Evolutionary conservation across 2,888 invertebrate species (phyloP).

Genomic region (Melieria crassipennis): DNA sequence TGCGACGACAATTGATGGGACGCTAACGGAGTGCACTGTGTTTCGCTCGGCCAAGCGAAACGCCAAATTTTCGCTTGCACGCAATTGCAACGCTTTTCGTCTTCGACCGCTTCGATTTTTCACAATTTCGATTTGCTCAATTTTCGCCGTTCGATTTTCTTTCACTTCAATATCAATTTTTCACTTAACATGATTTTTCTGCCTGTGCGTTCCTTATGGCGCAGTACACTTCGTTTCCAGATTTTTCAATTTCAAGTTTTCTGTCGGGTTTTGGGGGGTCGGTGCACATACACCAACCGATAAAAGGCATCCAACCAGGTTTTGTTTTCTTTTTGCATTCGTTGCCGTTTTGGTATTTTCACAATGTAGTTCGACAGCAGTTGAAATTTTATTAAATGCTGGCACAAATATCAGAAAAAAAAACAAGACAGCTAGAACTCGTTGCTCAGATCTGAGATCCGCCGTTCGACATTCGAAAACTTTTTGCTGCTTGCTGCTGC

Average conservation of each 20-base stretch:
- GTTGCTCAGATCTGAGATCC: too few relatives aligned
- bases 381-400: too few relatives aligned
- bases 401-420: too few relatives aligned
- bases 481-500: too few relatives aligned
- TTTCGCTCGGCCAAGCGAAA: background rate
- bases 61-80: constrained; percentile 10
- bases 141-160: constrained; percentile 21
- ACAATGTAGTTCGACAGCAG: too few relatives aligned
- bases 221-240: constrained; percentile 28
- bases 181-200: constrained; percentile 20
- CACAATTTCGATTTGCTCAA: constrained; percentile 3
- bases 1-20: too few relatives aligned
- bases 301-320: too few relatives aligned
- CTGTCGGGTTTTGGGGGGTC: background rate
- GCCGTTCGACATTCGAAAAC: too few relatives aligned
- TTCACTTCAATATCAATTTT: constrained; percentile 16
- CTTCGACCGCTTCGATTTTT: constrained; percentile 16
- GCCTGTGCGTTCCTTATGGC: constrained; percentile 9
- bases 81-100: constrained; percentile 1
- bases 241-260: constrained; percentile 10
- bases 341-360: too few relatives aligned
- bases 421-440: too few relatives aligned
- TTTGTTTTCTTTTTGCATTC: too few relatives aligned
- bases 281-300: too few relatives aligned
- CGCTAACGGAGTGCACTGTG: background rate